phyloP scores from a whole-genome alignment of 2,113 vertebrate species.

The Rhea pennata region DNA sequence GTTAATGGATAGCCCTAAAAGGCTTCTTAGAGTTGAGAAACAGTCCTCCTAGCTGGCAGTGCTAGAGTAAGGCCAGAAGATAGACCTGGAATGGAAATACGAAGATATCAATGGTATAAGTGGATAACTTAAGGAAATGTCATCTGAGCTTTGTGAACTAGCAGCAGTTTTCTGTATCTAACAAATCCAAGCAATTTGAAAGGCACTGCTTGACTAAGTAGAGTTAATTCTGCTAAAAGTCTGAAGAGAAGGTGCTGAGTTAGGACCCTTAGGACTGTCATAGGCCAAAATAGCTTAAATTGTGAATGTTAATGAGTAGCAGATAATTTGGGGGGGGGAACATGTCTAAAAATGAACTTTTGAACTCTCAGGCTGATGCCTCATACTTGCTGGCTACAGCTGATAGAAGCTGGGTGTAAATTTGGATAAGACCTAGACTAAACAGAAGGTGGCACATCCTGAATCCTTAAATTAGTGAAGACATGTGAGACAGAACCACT shows the following conservation, averaged over 20 bases:
- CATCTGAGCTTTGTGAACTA: neutral
- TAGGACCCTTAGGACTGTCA: neutral
- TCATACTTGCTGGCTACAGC: neutral
- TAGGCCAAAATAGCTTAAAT: neutral
- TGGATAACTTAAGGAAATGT: neutral
- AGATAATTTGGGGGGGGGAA: neutral
- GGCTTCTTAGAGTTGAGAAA: neutral
- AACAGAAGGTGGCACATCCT: neutral
- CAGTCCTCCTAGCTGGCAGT: neutral
- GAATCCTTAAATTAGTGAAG: neutral
- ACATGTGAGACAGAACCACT: neutral
- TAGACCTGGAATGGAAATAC: neutral
- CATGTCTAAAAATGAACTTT: neutral
- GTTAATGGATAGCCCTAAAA: neutral
- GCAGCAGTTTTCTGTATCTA: neutral
- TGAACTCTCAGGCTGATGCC: neutral
- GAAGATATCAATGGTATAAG: neutral
- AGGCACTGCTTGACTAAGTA: neutral
- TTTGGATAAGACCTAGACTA: neutral
- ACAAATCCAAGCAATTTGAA: neutral
- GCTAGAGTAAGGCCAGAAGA: neutral
- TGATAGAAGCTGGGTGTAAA: neutral
- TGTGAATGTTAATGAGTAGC: neutral
- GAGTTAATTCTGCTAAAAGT: neutral
- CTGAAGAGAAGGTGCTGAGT: neutral